Evolutionary conservation across 2,888 invertebrate species (phyloP).

Genomic region (Isoperla grammatica): DNA sequence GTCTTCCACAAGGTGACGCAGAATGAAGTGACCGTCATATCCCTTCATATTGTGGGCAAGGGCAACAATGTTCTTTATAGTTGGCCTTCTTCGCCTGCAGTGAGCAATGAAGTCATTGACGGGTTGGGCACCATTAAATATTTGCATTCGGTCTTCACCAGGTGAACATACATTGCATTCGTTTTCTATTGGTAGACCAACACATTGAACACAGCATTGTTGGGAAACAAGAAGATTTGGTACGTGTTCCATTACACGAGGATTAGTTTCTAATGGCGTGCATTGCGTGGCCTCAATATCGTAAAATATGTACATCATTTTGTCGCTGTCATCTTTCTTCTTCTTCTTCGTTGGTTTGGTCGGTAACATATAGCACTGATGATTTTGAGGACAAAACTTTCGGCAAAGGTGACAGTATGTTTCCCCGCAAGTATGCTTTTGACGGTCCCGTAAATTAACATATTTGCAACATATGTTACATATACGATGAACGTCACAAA

Average conservation of each 20-base stretch:
- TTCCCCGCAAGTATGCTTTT: not conserved
- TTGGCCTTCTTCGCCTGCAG: not conserved
- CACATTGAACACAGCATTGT: not conserved
- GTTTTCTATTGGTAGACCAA: not conserved
- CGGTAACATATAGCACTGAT: slow-evolving; percentile 2
- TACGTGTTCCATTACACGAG: not conserved
- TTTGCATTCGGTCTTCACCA: too few species aligned
- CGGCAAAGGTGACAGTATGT: not conserved
- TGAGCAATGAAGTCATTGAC: not conserved
- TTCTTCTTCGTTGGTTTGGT: not conserved
- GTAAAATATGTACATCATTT: not conserved
- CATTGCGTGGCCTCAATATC: slow-evolving; percentile 7
- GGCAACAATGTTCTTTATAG: not conserved
- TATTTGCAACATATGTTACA: too few species aligned
- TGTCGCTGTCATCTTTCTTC: not conserved
- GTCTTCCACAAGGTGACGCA: not conserved
- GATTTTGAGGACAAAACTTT: not conserved
- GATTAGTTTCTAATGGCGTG: not conserved
- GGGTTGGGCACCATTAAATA: not conserved
- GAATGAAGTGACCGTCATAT: slow-evolving; percentile 13
- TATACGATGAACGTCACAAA: too few species aligned
- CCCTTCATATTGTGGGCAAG: slow-evolving; percentile 13
- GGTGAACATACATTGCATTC: not conserved
- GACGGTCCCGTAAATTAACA: not conserved
- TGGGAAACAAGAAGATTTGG: not conserved